A percentile compares a stretch with the other conserved stretches of the same genome.
Conservation (phyloP, 2,888 invertebrate species). For the Leptinotarsa peninsularis region DNA sequence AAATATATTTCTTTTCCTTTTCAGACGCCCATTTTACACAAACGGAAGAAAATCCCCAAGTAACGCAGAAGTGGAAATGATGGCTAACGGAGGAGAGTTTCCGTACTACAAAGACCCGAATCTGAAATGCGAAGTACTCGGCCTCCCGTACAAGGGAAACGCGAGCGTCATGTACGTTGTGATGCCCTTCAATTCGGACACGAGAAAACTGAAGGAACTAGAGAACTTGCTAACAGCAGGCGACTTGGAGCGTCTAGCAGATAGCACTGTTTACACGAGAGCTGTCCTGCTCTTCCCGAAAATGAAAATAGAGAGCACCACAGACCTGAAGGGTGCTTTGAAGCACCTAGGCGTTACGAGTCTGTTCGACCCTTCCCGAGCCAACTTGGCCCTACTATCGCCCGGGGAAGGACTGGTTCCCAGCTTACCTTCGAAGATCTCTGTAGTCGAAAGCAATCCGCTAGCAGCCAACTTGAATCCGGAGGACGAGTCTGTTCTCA, state of each 20-base stretch:
- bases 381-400: slow-evolving; percentile 78
- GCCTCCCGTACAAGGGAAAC: slow-evolving; percentile 78
- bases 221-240: slow-evolving; percentile 67
- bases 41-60: slow-evolving; percentile 66
- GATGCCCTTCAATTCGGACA: slow-evolving; percentile 70
- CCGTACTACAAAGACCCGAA: slow-evolving; percentile 70
- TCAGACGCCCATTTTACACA: slow-evolving; percentile 71
- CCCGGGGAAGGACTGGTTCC: slow-evolving; percentile 58
- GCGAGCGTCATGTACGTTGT: slow-evolving; percentile 76
- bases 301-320: slow-evolving; percentile 75
- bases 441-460: slow-evolving; percentile 29
- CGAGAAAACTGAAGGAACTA: slow-evolving; percentile 66
- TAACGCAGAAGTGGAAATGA: slow-evolving; percentile 71
- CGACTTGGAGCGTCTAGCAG: slow-evolving; percentile 68
- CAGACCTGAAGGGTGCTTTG: slow-evolving; percentile 71
- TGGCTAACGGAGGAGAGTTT: slow-evolving; percentile 74
- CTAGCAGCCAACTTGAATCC: slow-evolving; percentile 22
- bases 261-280: slow-evolving; percentile 65
- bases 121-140: slow-evolving; percentile 73
- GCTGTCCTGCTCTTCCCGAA: slow-evolving; percentile 76
- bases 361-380: slow-evolving; percentile 73
- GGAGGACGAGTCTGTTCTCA: slow-evolving; percentile 45
- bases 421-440: slow-evolving; percentile 18
- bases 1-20: slow-evolving; percentile 46
- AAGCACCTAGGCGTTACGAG: slow-evolving; percentile 70